phyloP scores from a whole-genome alignment of 1,140 invertebrate genomes.

The Venturia canescens region DNA sequence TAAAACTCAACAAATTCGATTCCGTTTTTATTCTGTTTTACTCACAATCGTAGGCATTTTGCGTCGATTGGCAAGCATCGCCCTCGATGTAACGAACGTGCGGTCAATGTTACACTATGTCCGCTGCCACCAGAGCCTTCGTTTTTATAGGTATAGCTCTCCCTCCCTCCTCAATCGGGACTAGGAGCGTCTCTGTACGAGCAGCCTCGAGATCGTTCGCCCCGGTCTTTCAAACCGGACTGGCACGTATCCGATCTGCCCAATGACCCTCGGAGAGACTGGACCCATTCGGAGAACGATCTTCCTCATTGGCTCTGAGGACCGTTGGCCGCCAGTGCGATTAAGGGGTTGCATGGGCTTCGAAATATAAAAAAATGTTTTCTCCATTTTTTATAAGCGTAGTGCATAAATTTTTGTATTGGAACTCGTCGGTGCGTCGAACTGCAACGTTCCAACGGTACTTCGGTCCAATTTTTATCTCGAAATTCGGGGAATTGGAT shows the following conservation, averaged over 20 bases:
- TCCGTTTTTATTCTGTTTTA: slow-evolving; percentile 41
- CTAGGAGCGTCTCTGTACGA: background rate
- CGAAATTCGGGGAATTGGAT: too few relatives aligned
- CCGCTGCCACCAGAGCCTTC: slow-evolving; percentile 62
- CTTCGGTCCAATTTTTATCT: too few relatives aligned
- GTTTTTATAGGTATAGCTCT: slow-evolving; percentile 72
- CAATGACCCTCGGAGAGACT: slow-evolving; percentile 49
- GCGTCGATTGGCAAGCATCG: slow-evolving; percentile 23
- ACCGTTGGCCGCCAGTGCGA: too few relatives aligned
- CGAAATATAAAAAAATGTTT: too few relatives aligned
- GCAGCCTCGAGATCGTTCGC: slow-evolving; percentile 48
- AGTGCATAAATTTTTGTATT: too few relatives aligned
- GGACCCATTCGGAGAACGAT: background rate
- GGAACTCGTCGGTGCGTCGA: too few relatives aligned
- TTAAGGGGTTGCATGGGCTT: too few relatives aligned
- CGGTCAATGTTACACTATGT: slow-evolving; percentile 59
- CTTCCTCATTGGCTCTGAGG: too few relatives aligned
- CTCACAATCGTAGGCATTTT: slow-evolving; percentile 59
- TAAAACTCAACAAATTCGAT: background rate
- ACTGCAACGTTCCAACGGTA: too few relatives aligned
- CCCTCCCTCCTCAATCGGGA: slow-evolving; percentile 58
- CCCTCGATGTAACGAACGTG: background rate
- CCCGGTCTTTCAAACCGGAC: slow-evolving; percentile 62
- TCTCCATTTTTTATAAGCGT: too few relatives aligned
- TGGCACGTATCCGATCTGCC: slow-evolving; percentile 48